Evolutionary conservation across 35 echinoderm and acorn worm genomes (phyloP).

Genomic region (Amphiura filiformis): DNA sequence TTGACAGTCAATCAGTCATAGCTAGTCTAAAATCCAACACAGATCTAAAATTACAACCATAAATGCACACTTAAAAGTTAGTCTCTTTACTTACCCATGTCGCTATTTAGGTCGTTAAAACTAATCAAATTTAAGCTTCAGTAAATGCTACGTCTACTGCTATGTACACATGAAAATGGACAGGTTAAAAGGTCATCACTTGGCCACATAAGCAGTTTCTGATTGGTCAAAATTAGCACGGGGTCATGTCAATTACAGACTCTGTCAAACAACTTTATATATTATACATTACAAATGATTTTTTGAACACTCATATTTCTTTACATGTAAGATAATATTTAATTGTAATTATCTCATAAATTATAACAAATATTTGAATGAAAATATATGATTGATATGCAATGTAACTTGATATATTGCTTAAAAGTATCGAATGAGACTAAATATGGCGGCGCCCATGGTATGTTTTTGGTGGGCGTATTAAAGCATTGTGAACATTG

Average conservation of each 20-base stretch:
- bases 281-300: neutral
- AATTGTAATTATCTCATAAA: neutral
- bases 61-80: too few species aligned
- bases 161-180: neutral
- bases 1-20: too few species aligned
- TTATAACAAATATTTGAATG: neutral
- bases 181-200: too few species aligned
- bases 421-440: neutral
- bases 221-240: neutral
- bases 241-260: neutral
- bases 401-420: too few species aligned
- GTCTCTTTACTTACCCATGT: too few species aligned
- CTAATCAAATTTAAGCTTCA: too few species aligned
- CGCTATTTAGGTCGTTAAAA: too few species aligned
- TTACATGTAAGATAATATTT: neutral
- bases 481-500: too few species aligned
- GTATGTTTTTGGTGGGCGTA: neutral
- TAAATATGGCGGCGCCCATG: neutral
- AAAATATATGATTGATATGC: neutral
- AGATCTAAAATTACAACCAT: too few species aligned
- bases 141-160: too few species aligned
- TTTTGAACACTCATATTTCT: neutral
- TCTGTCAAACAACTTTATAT: neutral
- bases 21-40: too few species aligned
- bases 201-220: neutral